These are phyloP conservation scores for Bradypodion pumilum DNA, from an alignment of 2,797 vertebrate species.

Conservation along the genomic window DNA sequence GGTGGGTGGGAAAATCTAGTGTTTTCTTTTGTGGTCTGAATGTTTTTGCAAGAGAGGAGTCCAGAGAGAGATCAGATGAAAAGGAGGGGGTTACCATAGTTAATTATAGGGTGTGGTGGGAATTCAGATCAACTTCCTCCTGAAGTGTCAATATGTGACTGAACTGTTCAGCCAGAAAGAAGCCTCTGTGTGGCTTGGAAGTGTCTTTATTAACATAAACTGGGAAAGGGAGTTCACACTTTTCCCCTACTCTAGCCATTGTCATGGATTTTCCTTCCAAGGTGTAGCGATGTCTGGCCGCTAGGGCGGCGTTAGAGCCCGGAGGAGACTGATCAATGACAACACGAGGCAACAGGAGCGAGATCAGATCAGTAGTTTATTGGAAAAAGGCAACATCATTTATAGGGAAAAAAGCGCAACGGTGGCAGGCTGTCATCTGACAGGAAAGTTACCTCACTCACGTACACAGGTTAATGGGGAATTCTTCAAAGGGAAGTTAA, in stretches of 20 bases:
- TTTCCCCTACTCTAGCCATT: not conserved
- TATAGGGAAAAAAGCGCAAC: no score
- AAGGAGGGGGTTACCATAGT: not conserved
- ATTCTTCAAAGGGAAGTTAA: no score
- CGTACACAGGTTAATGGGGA: no score
- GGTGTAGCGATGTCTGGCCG: no score
- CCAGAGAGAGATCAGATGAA: slow-evolving; percentile 1
- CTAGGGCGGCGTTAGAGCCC: no score
- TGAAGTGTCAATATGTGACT: slow-evolving; percentile 19
- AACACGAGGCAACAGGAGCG: no score
- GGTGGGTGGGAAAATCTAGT: not conserved
- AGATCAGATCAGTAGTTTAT: no score
- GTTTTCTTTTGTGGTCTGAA: not conserved
- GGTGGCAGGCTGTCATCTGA: no score
- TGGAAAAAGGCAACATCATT: no score
- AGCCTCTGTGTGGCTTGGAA: not conserved
- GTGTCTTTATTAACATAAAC: slow-evolving; percentile 35
- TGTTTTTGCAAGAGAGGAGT: slow-evolving; percentile 5
- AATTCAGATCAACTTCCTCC: slow-evolving; percentile 8
- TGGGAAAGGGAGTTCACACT: slow-evolving; percentile 20
- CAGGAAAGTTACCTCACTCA: no score
- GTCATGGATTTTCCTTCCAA: slow-evolving; percentile 49
- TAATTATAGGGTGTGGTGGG: not conserved
- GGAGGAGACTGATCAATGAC: no score
- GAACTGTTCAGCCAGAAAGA: not conserved